Base-by-base conservation (phyloP, 1,140 invertebrate species). In the Drosophila tristis region DNA sequence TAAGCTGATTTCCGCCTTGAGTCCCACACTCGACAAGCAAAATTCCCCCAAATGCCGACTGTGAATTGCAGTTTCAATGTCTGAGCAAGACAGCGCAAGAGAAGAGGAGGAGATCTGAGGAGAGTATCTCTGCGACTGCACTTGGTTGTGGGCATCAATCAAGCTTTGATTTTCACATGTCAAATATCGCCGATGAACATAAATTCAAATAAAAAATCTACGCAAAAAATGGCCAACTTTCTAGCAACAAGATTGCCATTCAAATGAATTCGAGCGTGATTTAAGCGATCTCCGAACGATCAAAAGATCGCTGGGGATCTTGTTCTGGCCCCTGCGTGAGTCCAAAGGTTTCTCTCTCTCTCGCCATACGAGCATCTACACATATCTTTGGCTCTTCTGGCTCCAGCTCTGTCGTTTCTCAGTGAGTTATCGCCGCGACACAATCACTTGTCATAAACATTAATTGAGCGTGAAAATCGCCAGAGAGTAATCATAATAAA, bases 401-500 rank as follows among this genome's bases (percentile, higher is more conserved):
- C 31, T 31, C 26, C 25, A 16, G 42, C 51, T 54, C 51, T 25
- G 51, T 13, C 15, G 42, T 11, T 57, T 70, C 68, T 16, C 64
- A 58, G 67, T 79, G 80, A 82, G 80, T 84, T 82, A 84, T 84
- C 80, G 80, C 70, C 60, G 75, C 80, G 80, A 84, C 81, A 85
- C 80, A 86, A 86, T 77, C 81, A 85, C 80, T 85, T 85, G 76
- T 85, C 80, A 80, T 85, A 86, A 85, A 86, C 80, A 85, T 85
- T 80, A 85, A 85, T 85, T 85, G 80, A 86, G 80, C 80, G 80
- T 80, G 80, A 85, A 85, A 85, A 84, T 79, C 71, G 70, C 62
- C 44, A 57, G 51, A 57, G 63, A 65, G 66, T 35, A 60, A 79
- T 82, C 58, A 70, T 86, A 86, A 86, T 85, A 85, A 87, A 87